Evolutionary conservation across 2,797 vertebrate species (phyloP).

Genomic region (Vespertilio murinus): DNA sequence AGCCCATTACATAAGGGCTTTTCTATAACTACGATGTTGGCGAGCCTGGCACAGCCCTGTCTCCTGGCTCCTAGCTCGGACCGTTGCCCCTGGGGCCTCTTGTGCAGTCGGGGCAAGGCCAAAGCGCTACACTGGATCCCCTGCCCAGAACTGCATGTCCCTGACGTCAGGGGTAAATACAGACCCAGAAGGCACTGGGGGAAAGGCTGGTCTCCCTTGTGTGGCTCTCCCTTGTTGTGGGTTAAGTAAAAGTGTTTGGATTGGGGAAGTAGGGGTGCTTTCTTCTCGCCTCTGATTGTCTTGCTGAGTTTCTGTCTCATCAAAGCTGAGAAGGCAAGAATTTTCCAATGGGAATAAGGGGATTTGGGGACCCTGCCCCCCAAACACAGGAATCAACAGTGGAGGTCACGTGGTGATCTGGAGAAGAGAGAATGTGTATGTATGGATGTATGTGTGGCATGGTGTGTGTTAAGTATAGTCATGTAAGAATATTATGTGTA

Average conservation of each 20-base stretch:
- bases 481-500: background rate
- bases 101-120: slow-evolving; percentile 1
- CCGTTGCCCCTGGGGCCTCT: slow-evolving; percentile 22
- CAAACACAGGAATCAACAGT: background rate
- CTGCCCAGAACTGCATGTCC: slow-evolving; percentile 62
- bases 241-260: background rate
- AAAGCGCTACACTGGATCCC: background rate
- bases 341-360: slow-evolving; percentile 10
- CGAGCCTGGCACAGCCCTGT: slow-evolving; percentile 12
- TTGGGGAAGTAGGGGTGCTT: background rate
- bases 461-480: background rate
- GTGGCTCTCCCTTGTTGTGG: background rate
- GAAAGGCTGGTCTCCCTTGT: slow-evolving; percentile 44
- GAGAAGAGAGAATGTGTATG: background rate
- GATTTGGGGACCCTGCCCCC: background rate
- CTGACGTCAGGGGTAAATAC: slow-evolving; percentile 54
- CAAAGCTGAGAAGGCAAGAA: slow-evolving; percentile 11
- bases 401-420: background rate
- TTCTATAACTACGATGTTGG: background rate
- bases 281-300: background rate
- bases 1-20: slow-evolving; percentile 49
- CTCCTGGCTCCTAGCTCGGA: background rate
- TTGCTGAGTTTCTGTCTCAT: background rate
- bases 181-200: slow-evolving; percentile 29
- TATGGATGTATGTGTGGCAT: background rate